A percentile compares a stretch with the other conserved stretches of the same genome.
These are phyloP conservation scores for Ammospiza caudacuta DNA, from an alignment of 2,113 vertebrate genomes.

Conservation along the genomic window DNA sequence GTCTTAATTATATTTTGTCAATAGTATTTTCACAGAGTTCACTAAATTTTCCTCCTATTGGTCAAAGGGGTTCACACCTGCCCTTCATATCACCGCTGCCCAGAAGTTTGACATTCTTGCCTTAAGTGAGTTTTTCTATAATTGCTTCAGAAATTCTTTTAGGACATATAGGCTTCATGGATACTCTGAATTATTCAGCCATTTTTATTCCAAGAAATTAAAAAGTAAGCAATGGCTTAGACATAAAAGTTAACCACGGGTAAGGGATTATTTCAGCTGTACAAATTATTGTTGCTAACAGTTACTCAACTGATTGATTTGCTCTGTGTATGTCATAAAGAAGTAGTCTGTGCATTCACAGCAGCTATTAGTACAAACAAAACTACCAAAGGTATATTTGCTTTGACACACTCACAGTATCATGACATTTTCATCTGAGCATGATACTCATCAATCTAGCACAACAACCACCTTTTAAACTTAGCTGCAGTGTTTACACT, in stretches of 20 bases:
- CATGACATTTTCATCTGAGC: background rate
- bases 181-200: slow-evolving; percentile 20
- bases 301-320: background rate
- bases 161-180: background rate
- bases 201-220: slow-evolving; percentile 12
- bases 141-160: background rate
- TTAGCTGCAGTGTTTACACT: background rate
- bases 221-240: slow-evolving; percentile 6
- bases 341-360: background rate
- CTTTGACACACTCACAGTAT: background rate
- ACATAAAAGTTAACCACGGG: slow-evolving; percentile 1
- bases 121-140: background rate
- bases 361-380: background rate
- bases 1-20: background rate
- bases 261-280: background rate
- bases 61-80: background rate
- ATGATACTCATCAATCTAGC: background rate
- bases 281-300: slow-evolving; percentile 31
- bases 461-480: background rate
- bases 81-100: background rate
- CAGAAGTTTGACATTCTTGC: background rate
- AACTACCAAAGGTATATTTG: background rate
- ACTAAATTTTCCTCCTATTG: background rate
- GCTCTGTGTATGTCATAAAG: background rate
- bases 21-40: background rate